phyloP scores from a whole-genome alignment of 2,797 vertebrate species.

The Crenichthys baileyi region DNA sequence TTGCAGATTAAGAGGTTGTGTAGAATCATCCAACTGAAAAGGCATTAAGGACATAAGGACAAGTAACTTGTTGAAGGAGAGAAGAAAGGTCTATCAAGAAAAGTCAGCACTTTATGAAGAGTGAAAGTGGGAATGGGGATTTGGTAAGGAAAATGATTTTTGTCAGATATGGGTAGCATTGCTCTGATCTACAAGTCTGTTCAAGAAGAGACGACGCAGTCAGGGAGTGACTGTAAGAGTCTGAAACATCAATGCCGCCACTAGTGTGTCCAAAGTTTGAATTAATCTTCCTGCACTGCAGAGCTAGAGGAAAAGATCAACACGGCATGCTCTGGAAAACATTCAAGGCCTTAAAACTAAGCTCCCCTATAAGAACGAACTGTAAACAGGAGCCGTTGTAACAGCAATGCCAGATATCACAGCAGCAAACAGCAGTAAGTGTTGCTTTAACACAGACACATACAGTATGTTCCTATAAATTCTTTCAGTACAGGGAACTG shows the following conservation, averaged over 20 bases:
- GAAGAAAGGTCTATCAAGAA: not conserved
- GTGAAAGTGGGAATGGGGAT: not conserved
- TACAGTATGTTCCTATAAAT: conserved; percentile 18
- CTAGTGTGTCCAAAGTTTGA: conserved; percentile 1
- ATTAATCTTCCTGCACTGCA: not conserved
- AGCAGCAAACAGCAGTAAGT: conserved; percentile 19
- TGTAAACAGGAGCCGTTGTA: conserved; percentile 31
- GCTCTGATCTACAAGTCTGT: not conserved
- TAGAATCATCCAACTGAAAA: conserved; percentile 11
- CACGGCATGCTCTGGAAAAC: conserved; percentile 8
- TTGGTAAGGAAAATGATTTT: not conserved
- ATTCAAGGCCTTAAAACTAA: conserved; percentile 27
- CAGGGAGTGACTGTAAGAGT: not conserved
- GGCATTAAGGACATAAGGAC: not conserved
- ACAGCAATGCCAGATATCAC: conserved; percentile 19
- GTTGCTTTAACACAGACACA: conserved; percentile 17
- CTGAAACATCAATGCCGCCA: not conserved
- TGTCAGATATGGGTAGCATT: not conserved
- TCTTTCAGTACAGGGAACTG: conserved; percentile 10
- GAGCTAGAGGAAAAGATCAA: not conserved
- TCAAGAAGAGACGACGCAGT: not conserved
- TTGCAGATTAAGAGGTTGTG: conserved; percentile 19
- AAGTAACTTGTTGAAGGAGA: not conserved
- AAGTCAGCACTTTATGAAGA: not conserved
- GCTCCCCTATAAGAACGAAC: conserved; percentile 7